Conservation (phyloP, 2,797 vertebrate genomes). For the Pristis pectinata region DNA sequence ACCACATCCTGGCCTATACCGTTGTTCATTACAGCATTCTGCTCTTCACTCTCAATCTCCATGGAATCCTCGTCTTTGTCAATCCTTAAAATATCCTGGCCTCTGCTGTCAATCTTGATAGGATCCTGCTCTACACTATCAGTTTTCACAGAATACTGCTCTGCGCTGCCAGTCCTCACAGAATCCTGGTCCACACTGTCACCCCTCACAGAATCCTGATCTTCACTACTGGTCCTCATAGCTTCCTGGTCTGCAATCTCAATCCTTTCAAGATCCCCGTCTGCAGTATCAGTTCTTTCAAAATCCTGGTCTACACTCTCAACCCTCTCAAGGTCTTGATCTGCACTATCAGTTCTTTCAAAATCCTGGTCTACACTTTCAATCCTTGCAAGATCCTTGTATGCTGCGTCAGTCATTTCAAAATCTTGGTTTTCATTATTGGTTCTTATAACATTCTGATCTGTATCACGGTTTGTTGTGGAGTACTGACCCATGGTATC, state of each 20-base stretch:
- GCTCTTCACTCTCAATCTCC: neutral
- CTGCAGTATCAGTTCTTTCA: neutral
- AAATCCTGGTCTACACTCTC: neutral
- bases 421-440: neutral
- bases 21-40: neutral
- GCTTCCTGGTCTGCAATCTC: neutral
- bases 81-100: neutral
- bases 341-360: neutral
- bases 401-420: neutral
- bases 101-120: no score
- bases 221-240: neutral
- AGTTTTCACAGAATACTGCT: neutral
- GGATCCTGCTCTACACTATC: neutral
- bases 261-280: neutral
- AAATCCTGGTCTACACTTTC: neutral
- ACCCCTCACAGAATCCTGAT: neutral
- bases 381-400: neutral
- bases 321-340: neutral
- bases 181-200: neutral
- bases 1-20: neutral
- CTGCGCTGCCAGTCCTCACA: neutral
- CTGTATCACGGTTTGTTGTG: neutral
- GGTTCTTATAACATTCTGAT: no score
- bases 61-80: neutral
- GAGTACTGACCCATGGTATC: neutral